Evolutionary conservation across 2,888 invertebrate species (phyloP), one percentile per base, ranked within the genome.

Genomic region (Limnephilus auricula): DNA sequence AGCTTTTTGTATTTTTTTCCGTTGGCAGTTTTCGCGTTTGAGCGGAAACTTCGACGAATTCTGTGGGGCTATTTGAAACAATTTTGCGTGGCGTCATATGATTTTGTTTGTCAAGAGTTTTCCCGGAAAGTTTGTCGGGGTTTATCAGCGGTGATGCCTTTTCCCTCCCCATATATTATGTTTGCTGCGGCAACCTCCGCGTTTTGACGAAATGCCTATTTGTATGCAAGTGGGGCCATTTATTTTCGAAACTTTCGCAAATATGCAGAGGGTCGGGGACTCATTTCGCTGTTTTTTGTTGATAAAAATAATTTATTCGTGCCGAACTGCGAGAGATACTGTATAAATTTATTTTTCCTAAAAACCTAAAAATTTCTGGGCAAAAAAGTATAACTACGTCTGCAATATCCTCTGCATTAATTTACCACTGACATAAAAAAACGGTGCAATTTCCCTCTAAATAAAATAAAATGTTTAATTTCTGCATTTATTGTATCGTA

Each of bases 1-100:
- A 30, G 30, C 6, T 37, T 40, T 84, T 84, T 25, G 18, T 31
- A n/a, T 50, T 89, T 50, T 87, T 87, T 87, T 34, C 32, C 65
- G 78, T 65, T 78, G 34, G 31, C 87, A 87, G 79, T 79, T 89
- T 89, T 78, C 65, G 18, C 34, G 37, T 34, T 45, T 31, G 87
- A n/a, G 37, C 37, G 40, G 40, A 15, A 79, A 37, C 37, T 84
- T 34, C 12, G 30, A 34, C 84, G 34, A 78, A 37, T 65, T n/a
- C 78, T 65, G 87, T 31, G 87, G 79, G n/a, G 30, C 89, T 40
- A 89, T 89, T 89, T 89, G 79, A 79, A 89, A 89, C 89, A 34
- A 37, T 89, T 88, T 89, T 40, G 89, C 34, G 15, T 37, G 40
- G 89, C 45, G 89, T 37, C 89, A n/a, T 34, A 89, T 79, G 79